These are phyloP conservation scores for Gallinago undulata DNA, from an alignment of 2,113 vertebrate genomes.

Conservation along the genomic window DNA sequence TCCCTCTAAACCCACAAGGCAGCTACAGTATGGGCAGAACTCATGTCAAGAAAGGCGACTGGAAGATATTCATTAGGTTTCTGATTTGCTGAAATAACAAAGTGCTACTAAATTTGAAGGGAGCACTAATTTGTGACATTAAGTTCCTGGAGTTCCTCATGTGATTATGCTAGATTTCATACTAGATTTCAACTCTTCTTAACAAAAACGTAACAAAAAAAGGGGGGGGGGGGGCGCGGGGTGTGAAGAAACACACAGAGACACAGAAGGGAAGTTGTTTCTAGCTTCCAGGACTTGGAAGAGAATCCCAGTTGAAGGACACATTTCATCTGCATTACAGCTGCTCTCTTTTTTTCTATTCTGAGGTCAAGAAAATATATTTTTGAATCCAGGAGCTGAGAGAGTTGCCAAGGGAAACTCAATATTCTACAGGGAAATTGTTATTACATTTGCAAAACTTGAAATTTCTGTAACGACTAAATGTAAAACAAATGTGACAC, in stretches of 20 bases:
- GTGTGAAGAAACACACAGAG: not conserved
- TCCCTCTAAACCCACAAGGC: not conserved
- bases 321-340: slow-evolving; percentile 13
- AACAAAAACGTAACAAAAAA: not conserved
- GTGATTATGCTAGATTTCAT: not conserved
- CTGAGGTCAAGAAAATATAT: slow-evolving; percentile 34
- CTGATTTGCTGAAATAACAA: not conserved
- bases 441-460: slow-evolving; percentile 52
- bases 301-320: not conserved
- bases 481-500: slow-evolving; percentile 53
- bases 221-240: too few relatives aligned
- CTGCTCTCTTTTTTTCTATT: slow-evolving; percentile 4
- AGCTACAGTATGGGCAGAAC: not conserved
- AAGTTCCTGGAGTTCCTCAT: not conserved
- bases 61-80: not conserved
- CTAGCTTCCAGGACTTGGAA: not conserved
- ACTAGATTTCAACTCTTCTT: not conserved
- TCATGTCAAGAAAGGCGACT: not conserved
- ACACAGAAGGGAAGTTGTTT: not conserved
- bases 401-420: slow-evolving; percentile 63
- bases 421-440: slow-evolving; percentile 20
- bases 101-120: not conserved
- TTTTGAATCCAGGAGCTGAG: not conserved
- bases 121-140: not conserved
- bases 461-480: slow-evolving; percentile 40